phyloP scores from a whole-genome alignment of 2,888 invertebrate species.

The Sussaba pulchella region DNA sequence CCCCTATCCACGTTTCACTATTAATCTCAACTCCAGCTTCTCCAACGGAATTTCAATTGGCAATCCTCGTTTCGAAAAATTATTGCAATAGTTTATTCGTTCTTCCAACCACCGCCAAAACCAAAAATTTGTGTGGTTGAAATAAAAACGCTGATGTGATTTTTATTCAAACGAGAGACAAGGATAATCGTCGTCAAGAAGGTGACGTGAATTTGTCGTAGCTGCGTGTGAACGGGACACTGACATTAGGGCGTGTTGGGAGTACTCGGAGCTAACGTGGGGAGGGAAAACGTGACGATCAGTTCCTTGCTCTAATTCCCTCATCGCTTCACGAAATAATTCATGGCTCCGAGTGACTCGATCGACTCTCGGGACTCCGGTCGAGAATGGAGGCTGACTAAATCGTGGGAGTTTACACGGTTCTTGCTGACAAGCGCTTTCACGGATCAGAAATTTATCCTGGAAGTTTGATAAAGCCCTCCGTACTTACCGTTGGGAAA shows the following conservation, averaged over 20 bases:
- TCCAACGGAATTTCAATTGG: conserved; percentile 52
- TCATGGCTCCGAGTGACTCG: conserved; percentile 60
- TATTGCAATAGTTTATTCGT: conserved; percentile 4
- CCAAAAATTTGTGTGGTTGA: too few relatives aligned
- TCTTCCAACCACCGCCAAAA: too few relatives aligned
- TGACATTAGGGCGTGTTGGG: conserved; percentile 55
- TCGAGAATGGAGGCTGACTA: conserved; percentile 23
- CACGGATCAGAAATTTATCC: conserved; percentile 6
- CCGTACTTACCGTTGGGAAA: background rate
- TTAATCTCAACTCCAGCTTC: conserved; percentile 6
- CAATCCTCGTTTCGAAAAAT: conserved; percentile 24
- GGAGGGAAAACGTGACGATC: conserved; percentile 63
- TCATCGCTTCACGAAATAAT: conserved; percentile 63
- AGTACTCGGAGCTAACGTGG: conserved; percentile 43
- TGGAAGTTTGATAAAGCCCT: background rate
- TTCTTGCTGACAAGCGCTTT: conserved; percentile 56
- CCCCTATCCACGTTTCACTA: conserved; percentile 20
- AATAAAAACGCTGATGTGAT: background rate
- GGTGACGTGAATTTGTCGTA: background rate
- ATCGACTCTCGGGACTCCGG: conserved; percentile 56
- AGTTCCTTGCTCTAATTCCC: conserved; percentile 60
- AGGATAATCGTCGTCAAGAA: background rate
- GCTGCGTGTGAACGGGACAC: background rate
- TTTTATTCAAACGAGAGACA: conserved; percentile 5
- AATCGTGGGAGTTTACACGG: conserved; percentile 54